These are phyloP conservation scores for Pentamera pediparva DNA, from an alignment of 53 echinoderm and acorn worm species.

Conservation along the genomic window DNA sequence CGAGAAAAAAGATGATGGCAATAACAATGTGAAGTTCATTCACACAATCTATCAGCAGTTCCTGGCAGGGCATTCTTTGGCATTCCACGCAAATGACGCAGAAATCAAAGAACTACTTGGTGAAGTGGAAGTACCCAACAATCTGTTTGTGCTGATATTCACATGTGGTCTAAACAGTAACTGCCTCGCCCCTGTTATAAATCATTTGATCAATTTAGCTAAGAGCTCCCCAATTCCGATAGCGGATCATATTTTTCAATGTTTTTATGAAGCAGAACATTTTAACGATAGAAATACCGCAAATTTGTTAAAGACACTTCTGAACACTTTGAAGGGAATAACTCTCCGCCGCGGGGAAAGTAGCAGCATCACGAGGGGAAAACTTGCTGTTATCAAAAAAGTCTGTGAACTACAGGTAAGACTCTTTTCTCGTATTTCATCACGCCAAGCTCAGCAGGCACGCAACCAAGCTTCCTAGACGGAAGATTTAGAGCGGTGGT, in stretches of 20 bases:
- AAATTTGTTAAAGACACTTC: not conserved
- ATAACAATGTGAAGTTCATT: constrained; percentile 12
- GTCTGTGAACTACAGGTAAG: not conserved
- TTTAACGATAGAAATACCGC: not conserved
- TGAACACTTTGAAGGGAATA: not conserved
- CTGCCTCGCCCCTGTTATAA: not conserved
- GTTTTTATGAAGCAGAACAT: constrained; percentile 11
- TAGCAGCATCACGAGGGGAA: not conserved
- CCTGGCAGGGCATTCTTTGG: not conserved
- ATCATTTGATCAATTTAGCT: not conserved
- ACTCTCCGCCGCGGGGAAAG: not conserved
- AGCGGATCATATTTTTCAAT: not conserved
- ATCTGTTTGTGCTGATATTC: not conserved
- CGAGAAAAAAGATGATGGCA: not conserved
- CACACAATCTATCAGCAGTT: constrained; percentile 17
- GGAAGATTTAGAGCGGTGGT: not conserved
- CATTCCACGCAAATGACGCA: not conserved
- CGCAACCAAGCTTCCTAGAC: not conserved
- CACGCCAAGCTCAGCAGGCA: too few relatives aligned
- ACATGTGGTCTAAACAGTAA: not conserved
- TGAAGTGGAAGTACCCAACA: not conserved
- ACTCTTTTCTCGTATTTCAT: not conserved
- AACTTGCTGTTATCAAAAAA: not conserved
- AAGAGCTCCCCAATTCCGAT: not conserved
- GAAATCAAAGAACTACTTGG: not conserved